Evolutionary conservation across 53 echinoderm and acorn worm species (phyloP), one percentile per base, ranked within the genome.

Genomic region (Paelopatides confundens): DNA sequence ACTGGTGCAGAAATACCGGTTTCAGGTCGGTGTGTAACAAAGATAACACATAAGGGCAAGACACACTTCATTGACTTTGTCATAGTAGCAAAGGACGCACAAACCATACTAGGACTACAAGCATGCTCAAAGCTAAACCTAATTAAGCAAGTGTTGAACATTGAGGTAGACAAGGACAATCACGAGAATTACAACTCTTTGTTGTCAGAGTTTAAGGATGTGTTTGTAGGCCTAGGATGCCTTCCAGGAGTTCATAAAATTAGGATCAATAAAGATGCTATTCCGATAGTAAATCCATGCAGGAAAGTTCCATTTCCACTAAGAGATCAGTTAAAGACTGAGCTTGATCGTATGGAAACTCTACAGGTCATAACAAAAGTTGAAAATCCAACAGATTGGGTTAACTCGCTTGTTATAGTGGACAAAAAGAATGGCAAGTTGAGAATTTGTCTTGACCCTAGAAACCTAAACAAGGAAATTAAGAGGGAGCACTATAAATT

Each of bases 401-500:
- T 87, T 5, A 67, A 50, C 17, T 82, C 70, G 12, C 35, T 87
- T 4, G 71, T 82, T 15, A 62, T 91, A 7, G 84, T 91, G 3
- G 68, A 82, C 52, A 92, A 92, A 51, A 81, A 70, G 38, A 85
- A 81, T 26, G 82, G 82, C 5, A 49, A 24, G 15, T 13, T 77
- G 5, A 77, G 77, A 27, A 47, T 49, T 11, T 49, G 77, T 47
- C 27, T 77, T 7, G 50, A 77, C 28, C 77, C 77, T 28, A 47
- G 82, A 30, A 50, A 77, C 10, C 86, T 89, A 1, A 89, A 92
- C 40, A 17, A 29, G 36, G 85, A 62, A 5, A 50, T 92, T 27
- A 92, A 92, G 63, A 35, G 88, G 71, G 88, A 87, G 33, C 84
- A 84, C 27, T 84, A 62, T 47, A 37, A 84, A 36, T 48, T 92